Evolutionary conservation across 1,140 invertebrate species (phyloP), one percentile per base, ranked within the genome.

Genomic region (Homarus americanus): DNA sequence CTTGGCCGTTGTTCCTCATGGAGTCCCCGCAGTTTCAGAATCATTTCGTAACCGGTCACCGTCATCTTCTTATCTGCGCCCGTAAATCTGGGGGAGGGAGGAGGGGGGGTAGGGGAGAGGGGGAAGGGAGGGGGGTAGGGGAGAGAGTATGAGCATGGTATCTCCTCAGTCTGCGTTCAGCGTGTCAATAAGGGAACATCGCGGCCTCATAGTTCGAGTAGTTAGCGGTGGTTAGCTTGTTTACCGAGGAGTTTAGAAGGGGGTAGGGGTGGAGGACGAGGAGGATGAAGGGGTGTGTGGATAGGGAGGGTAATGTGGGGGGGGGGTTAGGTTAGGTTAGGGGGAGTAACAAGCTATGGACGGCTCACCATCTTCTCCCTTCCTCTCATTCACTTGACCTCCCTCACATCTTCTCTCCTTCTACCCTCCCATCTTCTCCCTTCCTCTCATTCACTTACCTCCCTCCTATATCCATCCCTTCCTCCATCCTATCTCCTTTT

Each of bases 31-130:
- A 32, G 69, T 72, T 53, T 40, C 83, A 85, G 66, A 85, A 85
- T 85, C 83, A 85, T 85, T 85, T 75, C 69, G 38, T 75, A 85
- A 85, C 83, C 83, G 75, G 69, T 75, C 83, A 34, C 83, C 83
- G 83, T 75, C 83, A 85, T 73, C 69, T 44, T n/a, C 72, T 85
- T 85, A 85, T 82, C 72, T 75, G 15, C 40, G 7, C 38, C 83
- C 69, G 83, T 85, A 85, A 85, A 85, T 85, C 72, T 75, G 24
- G 32, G 49, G 72, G 44, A 24, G 69, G 66, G 20, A 38, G 38
- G 76, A 82, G 66, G 82, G n/a, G 66, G 40, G 7, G 63, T 34
- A 7, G 80, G 49, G 28, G 38, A 49, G 80, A 36, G 32, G 49
- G 38, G 58, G 82, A 40, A 24, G 34, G 17, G 53, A 3, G 34